phyloP scores from a whole-genome alignment of 2,888 invertebrate genomes.

The Brachycybe producta region DNA sequence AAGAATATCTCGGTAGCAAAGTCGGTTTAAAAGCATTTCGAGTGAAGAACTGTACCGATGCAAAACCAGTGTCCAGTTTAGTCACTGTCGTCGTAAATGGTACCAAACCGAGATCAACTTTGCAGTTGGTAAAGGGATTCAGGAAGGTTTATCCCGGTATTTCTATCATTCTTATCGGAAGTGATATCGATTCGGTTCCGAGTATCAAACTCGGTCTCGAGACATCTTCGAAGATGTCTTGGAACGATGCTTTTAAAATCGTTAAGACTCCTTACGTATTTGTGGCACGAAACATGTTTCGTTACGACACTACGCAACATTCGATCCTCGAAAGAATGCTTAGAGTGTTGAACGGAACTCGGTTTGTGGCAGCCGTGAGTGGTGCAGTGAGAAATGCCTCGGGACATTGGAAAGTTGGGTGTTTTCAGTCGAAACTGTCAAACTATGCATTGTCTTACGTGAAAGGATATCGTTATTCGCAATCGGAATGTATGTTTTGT shows the following conservation, averaged over 20 bases:
- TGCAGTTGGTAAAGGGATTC: background rate
- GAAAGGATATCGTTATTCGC: constrained; percentile 28
- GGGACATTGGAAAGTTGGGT: constrained; percentile 29
- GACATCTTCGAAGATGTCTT: background rate
- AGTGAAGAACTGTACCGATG: background rate
- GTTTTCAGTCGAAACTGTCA: constrained; percentile 26
- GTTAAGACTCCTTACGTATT: constrained; percentile 11
- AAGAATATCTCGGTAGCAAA: background rate
- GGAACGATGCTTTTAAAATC: constrained; percentile 1
- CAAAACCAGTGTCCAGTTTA: background rate
- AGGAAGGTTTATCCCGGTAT: background rate
- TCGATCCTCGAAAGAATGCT: constrained; percentile 27
- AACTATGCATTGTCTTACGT: constrained; percentile 27
- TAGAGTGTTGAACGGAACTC: constrained; percentile 23
- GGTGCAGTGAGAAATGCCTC: constrained; percentile 25
- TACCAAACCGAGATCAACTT: no score
- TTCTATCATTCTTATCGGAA: background rate
- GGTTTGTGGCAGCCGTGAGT: constrained; percentile 24
- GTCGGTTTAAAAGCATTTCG: background rate
- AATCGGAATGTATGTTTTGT: constrained; percentile 29
- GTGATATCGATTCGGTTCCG: background rate
- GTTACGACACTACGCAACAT: background rate
- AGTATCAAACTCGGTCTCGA: background rate
- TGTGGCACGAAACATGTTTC: constrained; percentile 1
- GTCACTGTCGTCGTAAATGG: background rate